Evolutionary conservation across 2,888 invertebrate genomes (phyloP).

Genomic region (Scaptomyza reducta): DNA sequence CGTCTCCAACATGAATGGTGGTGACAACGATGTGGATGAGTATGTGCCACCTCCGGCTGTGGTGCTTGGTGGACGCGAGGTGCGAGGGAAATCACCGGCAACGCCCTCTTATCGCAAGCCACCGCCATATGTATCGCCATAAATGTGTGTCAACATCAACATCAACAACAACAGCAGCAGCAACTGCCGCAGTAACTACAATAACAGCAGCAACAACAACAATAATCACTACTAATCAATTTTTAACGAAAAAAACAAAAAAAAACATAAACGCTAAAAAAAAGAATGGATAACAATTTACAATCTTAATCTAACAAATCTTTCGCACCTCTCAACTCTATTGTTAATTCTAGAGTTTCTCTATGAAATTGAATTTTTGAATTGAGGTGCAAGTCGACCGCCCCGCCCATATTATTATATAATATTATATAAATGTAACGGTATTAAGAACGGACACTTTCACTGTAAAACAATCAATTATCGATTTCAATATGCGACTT

Average conservation of each 20-base stretch:
- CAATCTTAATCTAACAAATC: slow-evolving; percentile 46
- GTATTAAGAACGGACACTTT: slow-evolving; percentile 56
- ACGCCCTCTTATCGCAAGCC: slow-evolving; percentile 97
- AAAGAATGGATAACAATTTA: slow-evolving; percentile 20
- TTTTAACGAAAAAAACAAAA: slow-evolving; percentile 19
- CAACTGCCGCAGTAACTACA: slow-evolving; percentile 36
- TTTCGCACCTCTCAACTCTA: slow-evolving; percentile 39
- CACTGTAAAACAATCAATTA: slow-evolving; percentile 71
- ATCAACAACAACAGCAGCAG: slow-evolving; percentile 7
- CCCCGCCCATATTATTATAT: slow-evolving; percentile 52
- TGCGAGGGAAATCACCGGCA: slow-evolving; percentile 90
- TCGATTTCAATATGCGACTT: slow-evolving; percentile 64
- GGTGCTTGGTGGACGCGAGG: slow-evolving; percentile 87
- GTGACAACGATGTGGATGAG: slow-evolving; percentile 88
- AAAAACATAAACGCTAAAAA: slow-evolving; percentile 8
- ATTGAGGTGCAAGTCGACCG: slow-evolving; percentile 39
- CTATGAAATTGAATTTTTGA: slow-evolving; percentile 28
- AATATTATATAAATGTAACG: slow-evolving; percentile 38
- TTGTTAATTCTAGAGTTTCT: slow-evolving; percentile 23
- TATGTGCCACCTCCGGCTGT: slow-evolving; percentile 96
- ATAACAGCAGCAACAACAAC: slow-evolving; percentile 51
- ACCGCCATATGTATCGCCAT: slow-evolving; percentile 98
- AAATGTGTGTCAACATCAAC: slow-evolving; percentile 85
- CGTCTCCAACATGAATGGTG: slow-evolving; percentile 84
- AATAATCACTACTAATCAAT: slow-evolving; percentile 45